Percentiles rank a stretch among this genome's conserved stretches.
These are phyloP conservation scores for Laterallus jamaicensis DNA, from an alignment of 2,113 vertebrate genomes.

Conservation along the genomic window DNA sequence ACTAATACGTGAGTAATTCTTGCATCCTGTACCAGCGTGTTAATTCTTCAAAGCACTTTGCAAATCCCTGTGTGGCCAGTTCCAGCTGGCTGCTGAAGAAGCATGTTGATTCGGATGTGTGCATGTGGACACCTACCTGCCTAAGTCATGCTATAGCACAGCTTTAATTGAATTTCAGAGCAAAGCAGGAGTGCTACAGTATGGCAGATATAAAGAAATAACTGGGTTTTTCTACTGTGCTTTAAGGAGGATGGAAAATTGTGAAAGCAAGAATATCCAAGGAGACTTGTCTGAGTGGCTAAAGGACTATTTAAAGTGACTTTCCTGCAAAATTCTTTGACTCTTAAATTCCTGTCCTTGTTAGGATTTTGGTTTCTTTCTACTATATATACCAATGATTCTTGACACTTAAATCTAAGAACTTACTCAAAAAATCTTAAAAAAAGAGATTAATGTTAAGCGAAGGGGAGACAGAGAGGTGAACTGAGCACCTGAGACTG, in stretches of 20 bases:
- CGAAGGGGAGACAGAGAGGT: neutral
- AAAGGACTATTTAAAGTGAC: neutral
- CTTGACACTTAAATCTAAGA: neutral
- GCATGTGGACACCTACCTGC: neutral
- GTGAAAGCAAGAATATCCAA: neutral
- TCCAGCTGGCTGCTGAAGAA: conserved; percentile 23
- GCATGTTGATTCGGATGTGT: neutral
- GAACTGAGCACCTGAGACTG: neutral
- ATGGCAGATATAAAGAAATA: neutral
- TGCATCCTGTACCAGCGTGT: neutral
- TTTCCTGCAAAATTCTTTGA: neutral
- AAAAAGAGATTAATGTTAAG: neutral
- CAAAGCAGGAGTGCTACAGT: neutral
- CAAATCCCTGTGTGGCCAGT: neutral
- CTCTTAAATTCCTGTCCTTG: neutral
- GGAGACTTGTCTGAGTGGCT: neutral
- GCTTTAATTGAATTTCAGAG: neutral
- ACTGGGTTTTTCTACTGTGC: neutral
- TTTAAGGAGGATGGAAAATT: neutral
- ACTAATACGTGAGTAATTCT: neutral
- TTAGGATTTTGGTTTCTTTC: neutral
- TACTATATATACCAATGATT: neutral
- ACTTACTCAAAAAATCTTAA: neutral
- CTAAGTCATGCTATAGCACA: neutral
- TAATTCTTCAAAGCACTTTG: conserved; percentile 34